Evolutionary conservation across 1,140 invertebrate species (phyloP), one percentile per base, ranked within the genome.

Genomic region (Zaprionus kolodkinae): DNA sequence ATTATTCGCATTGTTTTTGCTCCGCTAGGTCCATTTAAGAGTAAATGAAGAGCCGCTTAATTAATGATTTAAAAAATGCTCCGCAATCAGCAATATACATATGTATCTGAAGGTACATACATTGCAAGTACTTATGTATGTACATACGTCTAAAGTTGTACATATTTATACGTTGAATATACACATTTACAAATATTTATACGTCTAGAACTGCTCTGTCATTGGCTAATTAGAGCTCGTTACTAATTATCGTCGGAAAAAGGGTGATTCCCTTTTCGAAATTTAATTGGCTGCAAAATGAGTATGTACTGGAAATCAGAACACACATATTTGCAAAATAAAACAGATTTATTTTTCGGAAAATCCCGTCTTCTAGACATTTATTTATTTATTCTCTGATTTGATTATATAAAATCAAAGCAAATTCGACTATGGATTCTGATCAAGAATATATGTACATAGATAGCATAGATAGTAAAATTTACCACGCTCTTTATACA

Each of bases 151-250:
- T 30, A 30, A 6, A 6, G 27, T 6, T 30, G 25, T 4, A 30
- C 27, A 30, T 30, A 30, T 30, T 30, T 30, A 30, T 30, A 30
- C 6, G 27, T 30, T 45, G 33, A 35, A 6, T 9, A 62, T 62
- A 45, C 15, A 9, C 15, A 9, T 48, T 72, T 52, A 45, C 40
- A 15, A 15, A 3, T 45, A 21, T 21, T 1, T 45, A n/a, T n/a
- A 2, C 0, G 7, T 6, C 15, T 11, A 13, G 30, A 50, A 68
- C 59, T 88, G 63, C 67, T 27, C 52, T 36, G 78, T 89, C 85
- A 88, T 88, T 88, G 84, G 84, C 85, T 88, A 89, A 88, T 88
- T 88, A 88, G 65, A 62, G 45, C 48, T 60, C 25, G 15, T 38
- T 50, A 33, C 40, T 89, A 85, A 88, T 88, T 88, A 79, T 66